Percentiles rank a stretch among this genome's conserved stretches.
phyloP scores from a whole-genome alignment of 2,113 vertebrate species.

The Tonatia bakeri region DNA sequence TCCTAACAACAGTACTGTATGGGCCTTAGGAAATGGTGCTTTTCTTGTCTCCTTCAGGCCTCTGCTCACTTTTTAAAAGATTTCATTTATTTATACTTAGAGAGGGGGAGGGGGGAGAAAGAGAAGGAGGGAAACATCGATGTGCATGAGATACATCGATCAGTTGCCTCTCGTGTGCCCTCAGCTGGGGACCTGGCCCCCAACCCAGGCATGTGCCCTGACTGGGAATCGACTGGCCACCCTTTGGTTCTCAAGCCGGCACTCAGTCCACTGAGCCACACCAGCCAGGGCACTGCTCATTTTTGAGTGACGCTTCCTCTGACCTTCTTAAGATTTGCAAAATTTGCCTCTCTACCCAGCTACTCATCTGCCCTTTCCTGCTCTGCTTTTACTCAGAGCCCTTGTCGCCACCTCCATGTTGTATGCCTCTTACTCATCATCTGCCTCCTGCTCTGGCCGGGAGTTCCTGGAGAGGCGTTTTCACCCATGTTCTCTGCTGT shows the following conservation, averaged over 20 bases:
- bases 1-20: rapidly evolving
- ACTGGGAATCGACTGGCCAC: not conserved
- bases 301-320: not conserved
- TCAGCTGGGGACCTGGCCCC: not conserved
- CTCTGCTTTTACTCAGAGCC: not conserved
- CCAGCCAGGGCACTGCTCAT: not conserved
- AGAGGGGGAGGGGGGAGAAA: not conserved
- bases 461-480: not conserved
- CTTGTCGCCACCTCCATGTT: not conserved
- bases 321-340: not conserved
- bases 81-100: not conserved
- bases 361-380: not conserved
- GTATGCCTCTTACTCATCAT: rapidly evolving
- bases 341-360: not conserved
- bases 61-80: not conserved
- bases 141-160: not conserved
- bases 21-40: not conserved
- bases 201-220: not conserved
- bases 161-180: not conserved
- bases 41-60: not conserved
- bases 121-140: not conserved
- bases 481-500: not conserved
- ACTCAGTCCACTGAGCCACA: not conserved
- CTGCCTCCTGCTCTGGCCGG: not conserved
- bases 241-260: not conserved